Evolutionary conservation across 2,113 vertebrate genomes (phyloP).

Genomic region (Mobula hypostoma): DNA sequence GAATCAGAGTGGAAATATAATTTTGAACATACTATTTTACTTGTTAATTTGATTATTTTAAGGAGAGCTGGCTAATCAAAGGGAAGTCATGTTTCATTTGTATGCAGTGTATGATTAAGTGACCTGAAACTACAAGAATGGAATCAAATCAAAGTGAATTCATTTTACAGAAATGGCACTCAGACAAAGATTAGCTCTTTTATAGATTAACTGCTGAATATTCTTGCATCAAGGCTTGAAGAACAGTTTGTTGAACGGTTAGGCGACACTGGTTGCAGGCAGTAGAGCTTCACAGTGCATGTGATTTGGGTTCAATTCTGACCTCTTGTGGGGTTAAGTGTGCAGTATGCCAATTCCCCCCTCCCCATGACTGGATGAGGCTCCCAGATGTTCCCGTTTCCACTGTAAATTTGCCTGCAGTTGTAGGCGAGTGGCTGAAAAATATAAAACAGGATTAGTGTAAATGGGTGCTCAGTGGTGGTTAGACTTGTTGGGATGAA

Average conservation of each 20-base stretch:
- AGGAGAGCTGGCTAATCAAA: not conserved
- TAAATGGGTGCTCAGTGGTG: too few relatives aligned
- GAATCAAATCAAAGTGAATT: constrained; percentile 29
- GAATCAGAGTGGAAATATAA: not conserved
- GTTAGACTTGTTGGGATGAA: too few relatives aligned
- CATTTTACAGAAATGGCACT: not conserved
- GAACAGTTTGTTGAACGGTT: not conserved
- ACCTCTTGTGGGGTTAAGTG: too few relatives aligned
- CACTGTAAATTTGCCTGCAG: too few relatives aligned
- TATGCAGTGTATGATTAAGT: not conserved
- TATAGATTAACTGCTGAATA: not conserved
- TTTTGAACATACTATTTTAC: not conserved
- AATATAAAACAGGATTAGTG: too few relatives aligned
- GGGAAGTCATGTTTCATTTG: not conserved
- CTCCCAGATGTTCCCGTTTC: too few relatives aligned
- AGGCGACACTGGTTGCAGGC: too few relatives aligned
- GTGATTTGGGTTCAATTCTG: too few relatives aligned
- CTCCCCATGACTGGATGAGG: too few relatives aligned
- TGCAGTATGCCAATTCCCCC: too few relatives aligned
- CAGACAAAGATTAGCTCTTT: not conserved
- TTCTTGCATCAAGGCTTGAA: not conserved
- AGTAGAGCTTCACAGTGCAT: too few relatives aligned
- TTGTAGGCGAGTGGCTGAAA: too few relatives aligned
- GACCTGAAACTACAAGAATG: not conserved
- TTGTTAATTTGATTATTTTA: constrained; percentile 18